phyloP scores from a whole-genome alignment of 2,797 vertebrate species.

The Danio kyathit region DNA sequence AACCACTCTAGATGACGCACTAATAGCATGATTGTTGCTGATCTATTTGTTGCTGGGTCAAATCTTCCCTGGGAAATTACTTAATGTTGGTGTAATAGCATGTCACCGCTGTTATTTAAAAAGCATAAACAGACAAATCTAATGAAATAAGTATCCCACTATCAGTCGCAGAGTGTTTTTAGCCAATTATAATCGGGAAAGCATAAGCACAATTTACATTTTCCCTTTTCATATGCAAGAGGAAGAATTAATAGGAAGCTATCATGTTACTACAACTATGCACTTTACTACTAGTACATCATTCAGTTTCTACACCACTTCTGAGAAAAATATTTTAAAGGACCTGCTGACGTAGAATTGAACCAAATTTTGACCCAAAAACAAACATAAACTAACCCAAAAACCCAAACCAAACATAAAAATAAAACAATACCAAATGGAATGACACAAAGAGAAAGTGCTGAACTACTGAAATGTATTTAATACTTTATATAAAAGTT shows the following conservation, averaged over 20 bases:
- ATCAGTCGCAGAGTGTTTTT: not conserved
- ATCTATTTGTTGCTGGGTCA: constrained; percentile 51
- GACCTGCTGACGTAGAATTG: too few species aligned
- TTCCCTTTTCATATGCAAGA: too few species aligned
- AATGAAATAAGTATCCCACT: constrained; percentile 15
- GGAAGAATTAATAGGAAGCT: not conserved
- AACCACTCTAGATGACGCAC: constrained; percentile 51
- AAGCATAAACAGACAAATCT: not conserved
- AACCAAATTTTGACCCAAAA: too few species aligned
- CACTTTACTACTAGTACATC: not conserved
- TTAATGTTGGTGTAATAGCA: constrained; percentile 32
- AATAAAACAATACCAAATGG: too few species aligned
- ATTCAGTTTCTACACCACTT: not conserved
- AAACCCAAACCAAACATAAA: too few species aligned
- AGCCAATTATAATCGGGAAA: not conserved
- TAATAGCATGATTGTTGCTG: constrained; percentile 52
- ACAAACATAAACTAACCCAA: too few species aligned
- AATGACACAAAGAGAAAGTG: too few species aligned
- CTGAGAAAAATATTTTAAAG: too few species aligned
- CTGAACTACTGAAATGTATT: too few species aligned
- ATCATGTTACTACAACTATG: not conserved
- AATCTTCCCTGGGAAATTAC: constrained; percentile 34
- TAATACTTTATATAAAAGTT: too few species aligned
- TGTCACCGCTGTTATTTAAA: constrained; percentile 29
- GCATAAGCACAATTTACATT: not conserved